Base-by-base conservation (phyloP, 2,888 invertebrate species). In the Aleiodes alternator region DNA sequence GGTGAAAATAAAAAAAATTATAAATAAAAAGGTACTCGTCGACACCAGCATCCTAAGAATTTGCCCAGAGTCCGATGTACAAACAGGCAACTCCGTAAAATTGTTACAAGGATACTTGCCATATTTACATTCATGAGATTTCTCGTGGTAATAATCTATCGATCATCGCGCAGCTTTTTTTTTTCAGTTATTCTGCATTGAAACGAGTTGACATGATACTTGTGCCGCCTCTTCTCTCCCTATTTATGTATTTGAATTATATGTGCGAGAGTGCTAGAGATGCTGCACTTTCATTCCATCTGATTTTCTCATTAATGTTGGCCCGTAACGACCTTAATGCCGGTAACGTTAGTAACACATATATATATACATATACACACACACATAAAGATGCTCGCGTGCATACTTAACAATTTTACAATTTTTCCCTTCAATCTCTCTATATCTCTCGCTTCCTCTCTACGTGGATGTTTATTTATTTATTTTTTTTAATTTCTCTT, bases 61-160 rank as follows among this genome's bases (percentile, higher is more conserved):
- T 72, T 38, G 72, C 53, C 64, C 43, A 64, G 64, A 64, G 64
- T 64, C 43, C 64, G 56, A 72, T 50, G 38, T 72, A 51, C 61
- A 51, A 51, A 53, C 16, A 53, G 50, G 29, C 12, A 23, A 34
- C 53, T 72, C 61, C 16, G 23, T 64, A 53, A 53, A 72, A 72
- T 72, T 50, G 64, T 51, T 72, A 72, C 72, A 72, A 72, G 72
- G 72, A 72, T 64, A 29, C 31, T 64, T 16, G 23, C 29, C 14
- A 72, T 34, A 72, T 55, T 12, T 51, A 61, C 72, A 72, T 72
- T 72, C 55, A 31, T 64, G 34, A 34, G 51, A 72, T 61, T 64
- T 64, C 72, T 72, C 51, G n/a, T 14, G 23, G 23, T 11, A 53
- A 53, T 53, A 53, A 72, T 72, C 64, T 48, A 71, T 71, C 43